Base-by-base conservation (phyloP, 2,888 invertebrate species). In the Mesopsocus fuscifrons region DNA sequence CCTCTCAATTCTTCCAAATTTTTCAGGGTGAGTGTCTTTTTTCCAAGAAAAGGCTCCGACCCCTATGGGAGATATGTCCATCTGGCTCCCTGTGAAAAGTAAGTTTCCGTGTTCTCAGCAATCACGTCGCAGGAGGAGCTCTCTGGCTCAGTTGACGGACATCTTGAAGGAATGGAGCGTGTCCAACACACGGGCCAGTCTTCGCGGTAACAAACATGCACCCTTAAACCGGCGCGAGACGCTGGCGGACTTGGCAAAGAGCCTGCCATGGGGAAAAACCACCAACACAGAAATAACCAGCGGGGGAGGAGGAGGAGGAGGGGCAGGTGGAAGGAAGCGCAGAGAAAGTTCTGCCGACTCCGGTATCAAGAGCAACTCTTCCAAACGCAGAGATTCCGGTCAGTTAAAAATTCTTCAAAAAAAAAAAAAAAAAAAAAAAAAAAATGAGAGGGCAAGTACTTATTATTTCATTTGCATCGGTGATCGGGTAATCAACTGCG, bases 341-440 rank as follows among this genome's bases (percentile, higher is more conserved):
- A 70, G 87, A 41, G 87, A 88, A 57, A 85, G 85, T 18, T 85
- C 84, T 45, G 85, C 83, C 35, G 87, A 87, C 59, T 81, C 84
- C 0, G 83, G 84, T 41, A 78, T 84, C 49, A 75, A 81, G 55
- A 69, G 67, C 49, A 60, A 60, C 49, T 78, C 79, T 20, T 74
- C 74, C 57, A 71, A 74, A 2, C 69, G 82, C 11, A 68, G 80
- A 8, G 81, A 82, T 52, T 82, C 82, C 11, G n/a, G n/a, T n/a
- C n/a, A n/a, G n/a, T n/a, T n/a, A n/a, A n/a, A n/a, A n/a, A n/a
- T n/a, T n/a, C n/a, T n/a, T n/a, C n/a, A n/a, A n/a, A n/a, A n/a
- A n/a, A n/a, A n/a, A n/a, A n/a, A n/a, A n/a, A n/a, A n/a, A n/a
- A n/a, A n/a, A n/a, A n/a, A n/a, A n/a, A n/a, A n/a, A n/a, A n/a